Conservation (phyloP, 2,888 invertebrate species). For the Polymixis flavicincta region DNA sequence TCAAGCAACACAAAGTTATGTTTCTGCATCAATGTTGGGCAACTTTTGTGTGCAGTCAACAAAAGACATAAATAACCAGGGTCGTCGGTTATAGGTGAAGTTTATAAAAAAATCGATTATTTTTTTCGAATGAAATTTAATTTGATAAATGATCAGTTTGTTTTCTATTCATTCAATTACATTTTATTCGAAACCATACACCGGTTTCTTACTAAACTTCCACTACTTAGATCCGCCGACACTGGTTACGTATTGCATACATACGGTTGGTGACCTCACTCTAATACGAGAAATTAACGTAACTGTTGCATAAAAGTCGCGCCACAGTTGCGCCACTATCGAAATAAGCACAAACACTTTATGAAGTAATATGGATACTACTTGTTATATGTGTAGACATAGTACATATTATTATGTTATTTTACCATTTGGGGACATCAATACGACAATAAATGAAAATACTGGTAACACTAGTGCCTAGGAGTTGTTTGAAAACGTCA, state of each 20-base stretch:
- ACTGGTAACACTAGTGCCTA: neutral
- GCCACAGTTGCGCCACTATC: constrained; percentile 33
- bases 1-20: neutral
- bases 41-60: neutral
- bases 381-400: constrained; percentile 15
- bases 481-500: neutral
- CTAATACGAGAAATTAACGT: neutral
- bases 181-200: too few species aligned
- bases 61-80: too few species aligned
- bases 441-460: neutral
- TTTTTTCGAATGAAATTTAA: too few species aligned
- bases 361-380: constrained; percentile 16
- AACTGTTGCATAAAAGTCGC: constrained; percentile 15
- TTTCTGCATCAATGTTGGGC: neutral
- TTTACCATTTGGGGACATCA: neutral
- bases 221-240: too few species aligned
- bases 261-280: too few species aligned
- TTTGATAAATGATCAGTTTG: too few species aligned
- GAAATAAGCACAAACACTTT: constrained; percentile 35
- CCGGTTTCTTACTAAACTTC: too few species aligned
- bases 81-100: too few species aligned
- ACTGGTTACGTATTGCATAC: too few species aligned
- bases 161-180: too few species aligned
- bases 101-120: too few species aligned
- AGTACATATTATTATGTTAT: constrained; percentile 32